Base-by-base conservation (phyloP, 1,140 invertebrate species). In the Drosophila oshimai region DNA sequence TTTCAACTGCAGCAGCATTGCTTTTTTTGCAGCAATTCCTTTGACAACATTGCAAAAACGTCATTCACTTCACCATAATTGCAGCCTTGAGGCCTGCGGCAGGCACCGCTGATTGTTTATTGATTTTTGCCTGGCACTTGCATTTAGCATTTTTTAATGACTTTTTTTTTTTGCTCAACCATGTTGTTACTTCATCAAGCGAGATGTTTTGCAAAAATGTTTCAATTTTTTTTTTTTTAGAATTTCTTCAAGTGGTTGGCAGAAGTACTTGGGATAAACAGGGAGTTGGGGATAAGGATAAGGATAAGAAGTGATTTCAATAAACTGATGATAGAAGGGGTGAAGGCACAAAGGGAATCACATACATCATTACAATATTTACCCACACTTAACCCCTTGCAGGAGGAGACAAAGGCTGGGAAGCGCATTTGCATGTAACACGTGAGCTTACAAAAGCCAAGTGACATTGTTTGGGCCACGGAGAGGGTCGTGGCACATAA, bases 341-440 rank as follows among this genome's bases (percentile, higher is more conserved):
- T 24, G 31, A 18, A 22, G 42, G 46, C 39, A 76, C 64, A 87
- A 86, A 80, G 62, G 67, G 58, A 80, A 80, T 86, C 81, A 76
- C 76, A 86, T 76, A 87, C 80, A 87, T 86, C 80, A 86, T 86
- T 86, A 86, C 80, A 86, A 86, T 87, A 81, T 84, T 86, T 84
- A 79, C 75, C 53, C 75, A 72, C 67, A 70, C 78, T 83, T 78
- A 83, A 60, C 55, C 77, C 58, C 41, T 58, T 20, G 33, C 57
- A 12, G 22, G 41, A 55, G 36, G 49, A 58, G 58, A 71, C 55
- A 80, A 74, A 70, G 46, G 44, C 31, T 15, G 65, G 80, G 80
- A 84, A 86, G 67, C 80, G 64, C 80, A 84, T 84, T 84, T 84
- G 80, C 75, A 86, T 84, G 80, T 84, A 84, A 84, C 80, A 84